Evolutionary conservation across 2,888 invertebrate species (phyloP), one percentile per base, ranked within the genome.

Genomic region (Lydus trimaculatus): DNA sequence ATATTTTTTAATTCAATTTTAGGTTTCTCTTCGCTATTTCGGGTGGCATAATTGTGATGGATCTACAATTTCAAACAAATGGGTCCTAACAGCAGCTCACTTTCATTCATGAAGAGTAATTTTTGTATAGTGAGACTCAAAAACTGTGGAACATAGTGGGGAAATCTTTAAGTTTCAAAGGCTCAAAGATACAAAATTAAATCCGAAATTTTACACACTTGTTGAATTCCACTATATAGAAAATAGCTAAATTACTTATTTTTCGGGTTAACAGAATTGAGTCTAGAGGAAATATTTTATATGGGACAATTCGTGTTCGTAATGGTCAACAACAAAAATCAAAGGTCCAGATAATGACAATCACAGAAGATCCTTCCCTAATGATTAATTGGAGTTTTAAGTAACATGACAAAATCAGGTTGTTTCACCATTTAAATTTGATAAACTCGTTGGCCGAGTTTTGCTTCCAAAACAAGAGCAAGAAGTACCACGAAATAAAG

Each of bases 81-180:
- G 76, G 75, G 67, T 72, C 1, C 5, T 77, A 17, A 75, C 75
- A 31, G 78, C 78, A 9, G 78, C 76, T 28, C 78, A 78, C 64
- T 78, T 76, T 64, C n/a, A 65, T 71, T 11, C 59, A 33, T 17
- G 4, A 33, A 15, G n/a, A 61, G 61, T 17, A n/a, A n/a, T n/a
- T n/a, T n/a, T n/a, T n/a, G n/a, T n/a, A n/a, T n/a, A n/a, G n/a
- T n/a, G n/a, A n/a, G n/a, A n/a, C n/a, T n/a, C n/a, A n/a, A n/a
- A n/a, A n/a, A n/a, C n/a, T n/a, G n/a, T n/a, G n/a, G n/a, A n/a
- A n/a, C n/a, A n/a, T n/a, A n/a, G n/a, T n/a, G 43, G 25, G 71
- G 65, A 64, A 63, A 58, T 63, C 11, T 61, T 17, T 58, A 8
- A 23, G 1, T 65, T 7, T 2, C 39, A 17, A 64, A 33, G 17